Conservation (phyloP, 2,113 vertebrate genomes). For the Empidonax alnorum region DNA sequence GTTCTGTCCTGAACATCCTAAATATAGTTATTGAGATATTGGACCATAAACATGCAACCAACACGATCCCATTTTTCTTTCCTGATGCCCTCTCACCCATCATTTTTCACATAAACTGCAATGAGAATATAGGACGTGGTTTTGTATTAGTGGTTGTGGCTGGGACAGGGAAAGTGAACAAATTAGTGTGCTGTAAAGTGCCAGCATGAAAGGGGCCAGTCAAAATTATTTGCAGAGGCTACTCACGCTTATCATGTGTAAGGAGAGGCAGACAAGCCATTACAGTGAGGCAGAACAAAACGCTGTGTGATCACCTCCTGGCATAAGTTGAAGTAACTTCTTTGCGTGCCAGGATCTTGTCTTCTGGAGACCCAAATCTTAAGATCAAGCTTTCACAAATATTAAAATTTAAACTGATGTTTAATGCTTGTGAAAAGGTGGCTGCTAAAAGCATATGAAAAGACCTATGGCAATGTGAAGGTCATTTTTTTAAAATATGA, state of each 20-base stretch:
- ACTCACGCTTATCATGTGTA: rapidly evolving
- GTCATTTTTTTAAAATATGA: neutral
- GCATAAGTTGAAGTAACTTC: neutral
- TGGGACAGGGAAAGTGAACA: neutral
- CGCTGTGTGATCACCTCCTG: neutral
- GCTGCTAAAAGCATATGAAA: neutral
- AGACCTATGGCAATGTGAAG: neutral
- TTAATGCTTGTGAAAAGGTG: slow-evolving; percentile 17
- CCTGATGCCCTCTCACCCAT: neutral
- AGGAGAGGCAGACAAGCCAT: neutral
- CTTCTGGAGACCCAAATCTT: neutral
- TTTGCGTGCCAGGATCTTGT: neutral
- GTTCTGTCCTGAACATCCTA: neutral
- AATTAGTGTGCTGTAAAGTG: neutral
- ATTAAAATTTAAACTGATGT: slow-evolving; percentile 2
- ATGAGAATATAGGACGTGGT: neutral
- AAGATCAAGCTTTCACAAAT: slow-evolving; percentile 21
- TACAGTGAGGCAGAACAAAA: neutral
- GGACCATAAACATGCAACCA: neutral
- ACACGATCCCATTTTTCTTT: neutral
- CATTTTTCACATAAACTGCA: neutral
- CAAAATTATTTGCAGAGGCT: neutral
- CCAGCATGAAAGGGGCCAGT: neutral
- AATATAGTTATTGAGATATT: neutral
- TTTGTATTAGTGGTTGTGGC: neutral